These are phyloP conservation scores for Alsophila aescularia DNA, from an alignment of 2,888 invertebrate genomes.

Conservation along the genomic window DNA sequence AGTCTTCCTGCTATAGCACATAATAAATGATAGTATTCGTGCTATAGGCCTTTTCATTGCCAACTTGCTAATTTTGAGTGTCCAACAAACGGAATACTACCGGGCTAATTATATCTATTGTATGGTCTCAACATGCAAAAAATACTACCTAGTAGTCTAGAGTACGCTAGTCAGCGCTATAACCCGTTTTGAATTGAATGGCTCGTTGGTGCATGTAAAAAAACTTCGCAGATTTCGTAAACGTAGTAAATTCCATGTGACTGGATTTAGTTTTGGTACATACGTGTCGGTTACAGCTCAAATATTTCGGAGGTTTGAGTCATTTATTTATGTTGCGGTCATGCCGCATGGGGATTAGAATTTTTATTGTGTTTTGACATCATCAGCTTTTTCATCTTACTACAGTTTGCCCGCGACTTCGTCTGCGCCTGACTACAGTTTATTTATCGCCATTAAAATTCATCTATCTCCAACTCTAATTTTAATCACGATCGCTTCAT, in stretches of 20 bases:
- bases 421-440: too few relatives aligned
- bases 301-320: constrained; percentile 9
- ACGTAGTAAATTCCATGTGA: constrained; percentile 22
- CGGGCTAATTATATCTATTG: too few relatives aligned
- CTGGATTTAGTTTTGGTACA: constrained; percentile 17
- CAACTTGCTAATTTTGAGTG: too few relatives aligned
- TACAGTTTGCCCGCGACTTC: not conserved
- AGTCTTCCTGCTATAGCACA: too few relatives aligned
- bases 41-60: too few relatives aligned
- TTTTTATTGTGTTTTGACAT: too few relatives aligned
- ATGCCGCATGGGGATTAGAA: not conserved
- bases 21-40: too few relatives aligned
- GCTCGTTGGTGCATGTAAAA: constrained; percentile 17
- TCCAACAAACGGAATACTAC: too few relatives aligned
- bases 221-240: constrained; percentile 11
- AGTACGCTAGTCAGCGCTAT: constrained; percentile 10
- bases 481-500: too few relatives aligned
- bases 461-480: too few relatives aligned
- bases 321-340: not conserved
- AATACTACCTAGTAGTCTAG: constrained; percentile 12
- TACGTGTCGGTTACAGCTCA: constrained; percentile 1
- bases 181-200: constrained; percentile 16
- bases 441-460: too few relatives aligned
- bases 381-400: too few relatives aligned
- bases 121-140: constrained; percentile 5